A percentile compares a stretch with the other conserved stretches of the same genome.
These are phyloP conservation scores for Sylvilagus floridanus DNA, from an alignment of 2,797 vertebrate genomes.

Conservation along the genomic window DNA sequence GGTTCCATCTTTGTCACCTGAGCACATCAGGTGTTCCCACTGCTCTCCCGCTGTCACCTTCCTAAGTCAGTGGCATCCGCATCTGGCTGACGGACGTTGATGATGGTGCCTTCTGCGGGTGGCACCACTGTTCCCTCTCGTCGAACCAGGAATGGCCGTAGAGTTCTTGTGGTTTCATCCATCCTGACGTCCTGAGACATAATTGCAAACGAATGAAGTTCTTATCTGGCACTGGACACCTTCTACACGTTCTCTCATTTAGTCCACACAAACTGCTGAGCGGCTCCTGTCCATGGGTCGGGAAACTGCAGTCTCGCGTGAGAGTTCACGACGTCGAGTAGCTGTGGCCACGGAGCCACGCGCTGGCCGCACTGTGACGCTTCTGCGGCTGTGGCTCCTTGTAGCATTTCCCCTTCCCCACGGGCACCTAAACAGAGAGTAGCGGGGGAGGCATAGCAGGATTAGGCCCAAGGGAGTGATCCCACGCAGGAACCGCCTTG, in stretches of 20 bases:
- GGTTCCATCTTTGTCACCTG: background rate
- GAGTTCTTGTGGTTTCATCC: background rate
- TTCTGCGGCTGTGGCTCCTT: background rate
- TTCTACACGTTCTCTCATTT: background rate
- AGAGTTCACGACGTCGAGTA: background rate
- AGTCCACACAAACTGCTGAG: constrained; percentile 11
- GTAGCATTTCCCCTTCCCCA: background rate
- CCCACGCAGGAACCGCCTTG: background rate
- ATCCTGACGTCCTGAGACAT: background rate
- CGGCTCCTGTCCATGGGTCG: background rate
- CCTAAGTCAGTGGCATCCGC: background rate
- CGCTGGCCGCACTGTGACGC: no score
- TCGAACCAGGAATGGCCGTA: constrained; percentile 22
- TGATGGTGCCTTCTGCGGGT: background rate
- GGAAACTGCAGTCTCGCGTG: background rate
- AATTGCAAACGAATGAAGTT: background rate
- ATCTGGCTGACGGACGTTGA: background rate
- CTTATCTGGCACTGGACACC: background rate
- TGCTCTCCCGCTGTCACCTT: no score
- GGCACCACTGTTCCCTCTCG: background rate
- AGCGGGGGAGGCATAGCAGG: background rate
- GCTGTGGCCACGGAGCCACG: background rate
- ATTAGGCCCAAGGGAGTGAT: background rate
- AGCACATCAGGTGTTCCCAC: no score
- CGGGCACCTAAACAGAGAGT: background rate